These are phyloP conservation scores for Octopus sinensis DNA, from an alignment of 1,140 invertebrate genomes.

Conservation along the genomic window DNA sequence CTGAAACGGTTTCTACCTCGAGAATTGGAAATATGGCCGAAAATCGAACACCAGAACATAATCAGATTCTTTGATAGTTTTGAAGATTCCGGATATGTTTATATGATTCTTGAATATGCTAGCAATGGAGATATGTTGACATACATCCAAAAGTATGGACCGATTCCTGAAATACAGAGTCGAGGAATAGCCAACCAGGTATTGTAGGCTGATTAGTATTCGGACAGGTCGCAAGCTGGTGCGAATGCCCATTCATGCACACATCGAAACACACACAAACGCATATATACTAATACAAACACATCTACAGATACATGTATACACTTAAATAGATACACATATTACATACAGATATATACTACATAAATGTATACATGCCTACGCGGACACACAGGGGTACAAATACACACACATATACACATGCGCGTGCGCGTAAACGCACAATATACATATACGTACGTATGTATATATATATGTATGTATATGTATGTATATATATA, in stretches of 20 bases:
- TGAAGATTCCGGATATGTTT: not conserved
- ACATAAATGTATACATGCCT: no score
- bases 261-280: no score
- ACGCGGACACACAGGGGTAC: no score
- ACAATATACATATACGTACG: not conserved
- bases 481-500: not conserved
- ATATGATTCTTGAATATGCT: not conserved
- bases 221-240: no score
- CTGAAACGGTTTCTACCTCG: conserved; percentile 82
- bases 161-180: not conserved
- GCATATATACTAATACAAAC: no score
- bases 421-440: not conserved
- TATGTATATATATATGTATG: not conserved
- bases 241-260: no score
- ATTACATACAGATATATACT: no score
- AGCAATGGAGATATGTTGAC: not conserved
- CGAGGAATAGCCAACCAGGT: no score
- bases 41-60: conserved; percentile 79
- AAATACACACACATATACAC: no score
- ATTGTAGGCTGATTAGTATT: no score
- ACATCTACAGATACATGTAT: no score
- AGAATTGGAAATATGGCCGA: conserved; percentile 79
- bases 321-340: no score
- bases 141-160: not conserved
- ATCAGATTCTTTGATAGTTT: conserved; percentile 57